Evolutionary conservation across 2,888 invertebrate species (phyloP).

Genomic region (Augiades crinisus): DNA sequence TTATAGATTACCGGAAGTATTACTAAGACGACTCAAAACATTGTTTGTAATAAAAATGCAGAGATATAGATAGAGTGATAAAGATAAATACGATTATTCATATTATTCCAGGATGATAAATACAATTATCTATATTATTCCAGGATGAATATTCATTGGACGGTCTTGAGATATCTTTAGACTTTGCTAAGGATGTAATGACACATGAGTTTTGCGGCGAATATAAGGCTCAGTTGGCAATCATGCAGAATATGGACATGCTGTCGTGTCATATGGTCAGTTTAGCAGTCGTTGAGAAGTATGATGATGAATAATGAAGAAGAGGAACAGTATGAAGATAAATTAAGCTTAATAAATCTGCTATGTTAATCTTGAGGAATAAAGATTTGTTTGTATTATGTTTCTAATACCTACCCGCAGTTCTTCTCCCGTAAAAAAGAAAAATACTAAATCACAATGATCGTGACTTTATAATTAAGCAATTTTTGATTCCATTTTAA

Average conservation of each 20-base stretch:
- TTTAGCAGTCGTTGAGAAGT: conserved; percentile 35
- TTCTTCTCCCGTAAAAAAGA: too few species aligned
- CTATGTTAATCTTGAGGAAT: conserved; percentile 15
- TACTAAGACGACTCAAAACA: too few species aligned
- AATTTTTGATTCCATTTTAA: too few species aligned
- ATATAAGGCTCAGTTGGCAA: conserved; percentile 37
- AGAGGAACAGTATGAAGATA: conserved; percentile 26
- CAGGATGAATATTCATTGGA: conserved; percentile 44
- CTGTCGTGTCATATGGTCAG: conserved; percentile 43
- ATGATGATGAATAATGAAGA: conserved; percentile 10
- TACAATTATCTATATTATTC: conserved; percentile 33
- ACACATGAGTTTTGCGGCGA: conserved; percentile 49
- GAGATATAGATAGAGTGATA: too few species aligned
- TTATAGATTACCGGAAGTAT: too few species aligned
- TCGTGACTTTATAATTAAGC: too few species aligned
- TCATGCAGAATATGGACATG: conserved; percentile 29
- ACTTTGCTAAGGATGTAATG: conserved; percentile 42
- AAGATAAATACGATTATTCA: too few species aligned
- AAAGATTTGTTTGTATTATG: not conserved
- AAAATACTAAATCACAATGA: too few species aligned
- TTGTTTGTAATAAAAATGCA: too few species aligned
- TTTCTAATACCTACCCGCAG: too few species aligned
- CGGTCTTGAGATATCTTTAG: conserved; percentile 42
- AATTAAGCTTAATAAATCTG: conserved; percentile 1
- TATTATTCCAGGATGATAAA: too few species aligned